These are phyloP conservation scores for Calephelis perditalis DNA, from an alignment of 2,888 invertebrate genomes.

Conservation along the genomic window DNA sequence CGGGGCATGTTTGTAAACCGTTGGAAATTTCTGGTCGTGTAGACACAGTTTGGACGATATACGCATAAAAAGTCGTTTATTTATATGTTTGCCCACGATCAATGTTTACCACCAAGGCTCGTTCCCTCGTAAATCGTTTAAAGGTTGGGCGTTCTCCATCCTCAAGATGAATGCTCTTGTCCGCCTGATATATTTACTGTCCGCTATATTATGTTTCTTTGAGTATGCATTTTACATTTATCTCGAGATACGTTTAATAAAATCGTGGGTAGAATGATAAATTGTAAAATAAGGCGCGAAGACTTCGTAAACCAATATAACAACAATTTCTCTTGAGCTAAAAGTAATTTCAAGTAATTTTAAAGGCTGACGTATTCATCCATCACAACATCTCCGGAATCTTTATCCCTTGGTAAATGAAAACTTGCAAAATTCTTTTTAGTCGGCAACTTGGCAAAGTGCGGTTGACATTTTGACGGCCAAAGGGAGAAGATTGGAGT, in stretches of 20 bases:
- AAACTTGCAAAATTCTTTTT: conserved; percentile 29
- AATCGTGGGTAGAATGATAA: conserved; percentile 7
- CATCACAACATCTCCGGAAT: conserved; percentile 30
- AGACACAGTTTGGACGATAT: conserved; percentile 17
- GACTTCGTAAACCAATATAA: conserved; percentile 12
- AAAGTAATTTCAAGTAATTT: conserved; percentile 32
- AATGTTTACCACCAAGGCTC: conserved; percentile 46
- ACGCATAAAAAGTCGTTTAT: conserved; percentile 26
- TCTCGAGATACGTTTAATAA: conserved; percentile 11
- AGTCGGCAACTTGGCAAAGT: conserved; percentile 25
- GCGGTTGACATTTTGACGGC: conserved; percentile 30
- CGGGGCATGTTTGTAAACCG: conserved; percentile 46
- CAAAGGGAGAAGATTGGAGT: conserved; percentile 26
- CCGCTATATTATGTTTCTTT: conserved; percentile 50
- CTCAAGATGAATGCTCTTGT: conserved; percentile 71
- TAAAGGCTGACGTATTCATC: conserved; percentile 33
- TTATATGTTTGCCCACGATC: conserved; percentile 31
- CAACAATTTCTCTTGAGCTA: conserved; percentile 15
- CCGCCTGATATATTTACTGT: conserved; percentile 71
- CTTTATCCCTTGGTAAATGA: conserved; percentile 30
- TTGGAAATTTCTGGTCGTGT: conserved; percentile 35
- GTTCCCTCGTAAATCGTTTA: conserved; percentile 73
- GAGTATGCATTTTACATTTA: conserved; percentile 27
- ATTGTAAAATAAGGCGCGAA: conserved; percentile 9
- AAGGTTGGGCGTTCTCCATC: conserved; percentile 70